Evolutionary conservation across 2,888 invertebrate species (phyloP).

Genomic region (Macrophya annulata): DNA sequence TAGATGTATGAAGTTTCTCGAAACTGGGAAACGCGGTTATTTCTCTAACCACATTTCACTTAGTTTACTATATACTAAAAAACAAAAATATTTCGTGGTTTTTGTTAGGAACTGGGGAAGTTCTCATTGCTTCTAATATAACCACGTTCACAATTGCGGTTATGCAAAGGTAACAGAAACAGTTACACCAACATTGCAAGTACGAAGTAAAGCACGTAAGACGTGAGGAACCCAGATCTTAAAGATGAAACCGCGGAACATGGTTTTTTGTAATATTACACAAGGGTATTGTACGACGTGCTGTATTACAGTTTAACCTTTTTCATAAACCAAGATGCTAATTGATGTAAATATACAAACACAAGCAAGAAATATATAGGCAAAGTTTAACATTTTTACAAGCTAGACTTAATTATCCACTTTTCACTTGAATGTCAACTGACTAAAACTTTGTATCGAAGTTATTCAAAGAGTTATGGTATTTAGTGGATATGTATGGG

Average conservation of each 20-base stretch:
- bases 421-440: not conserved
- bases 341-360: constrained; percentile 3
- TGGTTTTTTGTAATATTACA: not conserved
- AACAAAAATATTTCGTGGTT: not conserved
- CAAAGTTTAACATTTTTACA: not conserved
- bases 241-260: not conserved
- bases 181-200: not conserved
- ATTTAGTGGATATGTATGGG: too few relatives aligned
- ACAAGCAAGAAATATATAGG: not conserved
- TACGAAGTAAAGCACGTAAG: not conserved
- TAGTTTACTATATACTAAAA: constrained; percentile 1
- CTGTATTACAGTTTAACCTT: not conserved
- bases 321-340: not conserved
- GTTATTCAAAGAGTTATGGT: not conserved
- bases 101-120: not conserved
- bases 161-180: not conserved
- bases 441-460: not conserved
- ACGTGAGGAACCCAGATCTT: not conserved
- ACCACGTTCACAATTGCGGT: constrained; percentile 15
- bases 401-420: not conserved
- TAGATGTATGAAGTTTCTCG: not conserved
- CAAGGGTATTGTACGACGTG: not conserved
- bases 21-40: not conserved
- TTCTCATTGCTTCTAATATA: constrained; percentile 19
- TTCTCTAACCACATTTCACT: not conserved